phyloP scores from a whole-genome alignment of 2,113 vertebrate species.

The Entelurus aequoreus region DNA sequence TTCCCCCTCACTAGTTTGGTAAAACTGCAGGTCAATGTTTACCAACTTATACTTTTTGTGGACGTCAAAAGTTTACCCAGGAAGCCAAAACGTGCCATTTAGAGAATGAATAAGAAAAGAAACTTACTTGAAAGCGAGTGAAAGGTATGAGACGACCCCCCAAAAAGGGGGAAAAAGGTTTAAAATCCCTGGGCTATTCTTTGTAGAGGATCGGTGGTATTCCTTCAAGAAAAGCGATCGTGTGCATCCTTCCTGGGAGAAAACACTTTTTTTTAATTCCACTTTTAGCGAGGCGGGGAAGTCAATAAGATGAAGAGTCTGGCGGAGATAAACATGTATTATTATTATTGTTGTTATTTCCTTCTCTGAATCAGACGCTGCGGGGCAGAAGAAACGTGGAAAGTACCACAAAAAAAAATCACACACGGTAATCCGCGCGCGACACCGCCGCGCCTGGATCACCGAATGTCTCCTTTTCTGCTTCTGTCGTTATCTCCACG shows the following conservation, averaged over 20 bases:
- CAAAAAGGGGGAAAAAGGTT: slow-evolving; percentile 31
- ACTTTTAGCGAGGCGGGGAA: slow-evolving; percentile 12
- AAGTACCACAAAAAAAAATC: slow-evolving; percentile 6
- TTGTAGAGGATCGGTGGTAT: slow-evolving; percentile 11
- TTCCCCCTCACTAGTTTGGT: not conserved
- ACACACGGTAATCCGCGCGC: slow-evolving; percentile 52
- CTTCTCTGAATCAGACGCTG: slow-evolving; percentile 21
- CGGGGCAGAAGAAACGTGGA: slow-evolving; percentile 31
- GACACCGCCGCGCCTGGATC: slow-evolving; percentile 43
- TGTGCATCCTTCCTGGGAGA: slow-evolving; percentile 34
- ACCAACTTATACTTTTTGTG: too few relatives aligned
- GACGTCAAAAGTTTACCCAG: not conserved
- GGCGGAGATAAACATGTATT: slow-evolving; percentile 22
- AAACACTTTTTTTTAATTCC: not conserved
- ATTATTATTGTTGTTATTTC: slow-evolving; percentile 20
- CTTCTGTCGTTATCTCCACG: slow-evolving; percentile 57
- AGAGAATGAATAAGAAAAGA: slow-evolving; percentile 3
- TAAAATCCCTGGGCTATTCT: slow-evolving; percentile 30
- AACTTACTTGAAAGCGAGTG: slow-evolving; percentile 54
- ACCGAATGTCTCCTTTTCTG: slow-evolving; percentile 28
- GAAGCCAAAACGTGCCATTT: not conserved
- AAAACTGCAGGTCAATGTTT: slow-evolving; percentile 8
- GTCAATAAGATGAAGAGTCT: slow-evolving; percentile 36
- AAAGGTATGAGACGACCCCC: slow-evolving; percentile 28
- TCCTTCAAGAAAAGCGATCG: slow-evolving; percentile 25